These are phyloP conservation scores for Argya squamiceps DNA, from an alignment of 2,797 vertebrate genomes.

Conservation along the genomic window DNA sequence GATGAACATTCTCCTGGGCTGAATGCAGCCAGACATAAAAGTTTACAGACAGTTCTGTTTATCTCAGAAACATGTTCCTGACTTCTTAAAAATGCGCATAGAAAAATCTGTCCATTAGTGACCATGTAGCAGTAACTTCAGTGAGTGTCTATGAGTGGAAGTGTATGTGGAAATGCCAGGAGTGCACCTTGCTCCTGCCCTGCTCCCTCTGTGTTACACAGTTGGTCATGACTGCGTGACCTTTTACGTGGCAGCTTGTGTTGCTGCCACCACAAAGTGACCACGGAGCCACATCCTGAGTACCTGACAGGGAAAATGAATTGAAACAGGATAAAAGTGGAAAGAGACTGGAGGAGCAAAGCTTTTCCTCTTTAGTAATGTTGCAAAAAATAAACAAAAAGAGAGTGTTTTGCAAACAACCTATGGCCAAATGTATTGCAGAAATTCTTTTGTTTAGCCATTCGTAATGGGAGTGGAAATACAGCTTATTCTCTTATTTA, in stretches of 20 bases:
- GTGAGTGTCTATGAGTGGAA: not conserved
- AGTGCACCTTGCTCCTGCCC: not conserved
- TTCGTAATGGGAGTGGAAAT: not conserved
- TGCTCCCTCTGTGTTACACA: fast-evolving
- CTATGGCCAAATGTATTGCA: not conserved
- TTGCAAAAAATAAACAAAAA: not conserved
- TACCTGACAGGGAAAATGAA: not conserved
- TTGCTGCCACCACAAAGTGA: not conserved
- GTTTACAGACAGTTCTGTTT: not conserved
- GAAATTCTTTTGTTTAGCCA: not conserved
- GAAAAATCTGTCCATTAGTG: not conserved
- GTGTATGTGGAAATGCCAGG: not conserved
- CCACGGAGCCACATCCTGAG: not conserved
- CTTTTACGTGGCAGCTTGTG: not conserved
- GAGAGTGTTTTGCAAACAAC: not conserved
- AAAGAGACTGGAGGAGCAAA: not conserved
- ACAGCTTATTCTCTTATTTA: not conserved
- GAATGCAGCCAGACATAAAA: not conserved
- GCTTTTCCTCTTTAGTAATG: not conserved
- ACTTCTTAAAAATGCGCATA: not conserved
- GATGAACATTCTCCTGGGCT: not conserved
- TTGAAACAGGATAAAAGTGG: not conserved
- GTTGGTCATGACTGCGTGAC: fast-evolving
- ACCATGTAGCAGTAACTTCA: not conserved
- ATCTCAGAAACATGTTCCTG: not conserved